Evolutionary conservation across 2,113 vertebrate genomes (phyloP).

Genomic region (Gopherus evgoodei): DNA sequence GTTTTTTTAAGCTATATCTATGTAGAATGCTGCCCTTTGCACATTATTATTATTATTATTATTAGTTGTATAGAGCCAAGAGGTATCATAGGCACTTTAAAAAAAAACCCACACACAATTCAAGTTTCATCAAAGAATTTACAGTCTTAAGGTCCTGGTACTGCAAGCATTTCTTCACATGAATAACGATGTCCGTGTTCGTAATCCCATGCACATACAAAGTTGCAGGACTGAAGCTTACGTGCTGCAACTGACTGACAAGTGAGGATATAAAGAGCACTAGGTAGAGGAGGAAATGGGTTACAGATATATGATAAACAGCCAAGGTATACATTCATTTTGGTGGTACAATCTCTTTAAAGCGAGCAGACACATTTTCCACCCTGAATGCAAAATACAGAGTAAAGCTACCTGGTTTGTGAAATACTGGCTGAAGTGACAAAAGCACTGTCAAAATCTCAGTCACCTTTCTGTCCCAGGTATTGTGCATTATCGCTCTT

Average conservation of each 20-base stretch:
- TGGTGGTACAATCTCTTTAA: neutral
- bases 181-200: neutral
- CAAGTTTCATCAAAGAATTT: neutral
- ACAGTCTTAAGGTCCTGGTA: neutral
- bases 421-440: neutral
- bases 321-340: rapidly evolving
- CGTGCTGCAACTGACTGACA: neutral
- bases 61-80: neutral
- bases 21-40: neutral
- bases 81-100: neutral
- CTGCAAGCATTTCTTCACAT: neutral
- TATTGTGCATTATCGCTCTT: neutral
- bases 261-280: neutral
- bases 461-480: neutral
- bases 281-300: neutral
- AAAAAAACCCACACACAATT: neutral
- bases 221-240: too few species aligned
- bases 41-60: neutral
- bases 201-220: neutral
- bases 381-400: neutral
- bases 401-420: neutral
- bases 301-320: neutral
- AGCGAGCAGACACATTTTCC: rapidly evolving
- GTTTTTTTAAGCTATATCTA: neutral
- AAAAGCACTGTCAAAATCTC: neutral